Percentiles rank a stretch among this genome's conserved stretches.
Conservation (phyloP, 2,113 vertebrate species). For the Myotis davidii region DNA sequence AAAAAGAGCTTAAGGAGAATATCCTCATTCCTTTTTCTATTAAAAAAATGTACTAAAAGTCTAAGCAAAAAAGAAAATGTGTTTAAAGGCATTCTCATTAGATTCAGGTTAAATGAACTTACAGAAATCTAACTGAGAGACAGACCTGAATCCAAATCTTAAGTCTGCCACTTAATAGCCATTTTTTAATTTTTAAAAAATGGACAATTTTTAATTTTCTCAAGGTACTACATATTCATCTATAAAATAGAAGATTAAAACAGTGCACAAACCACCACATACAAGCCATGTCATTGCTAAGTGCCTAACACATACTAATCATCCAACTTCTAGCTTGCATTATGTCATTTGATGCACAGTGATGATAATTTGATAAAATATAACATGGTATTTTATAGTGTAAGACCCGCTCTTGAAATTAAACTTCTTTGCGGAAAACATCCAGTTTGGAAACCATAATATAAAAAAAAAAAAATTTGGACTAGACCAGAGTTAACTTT, state of each 20-base stretch:
- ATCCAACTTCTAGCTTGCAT: neutral
- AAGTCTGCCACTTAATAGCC: neutral
- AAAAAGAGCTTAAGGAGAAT: slow-evolving; percentile 70
- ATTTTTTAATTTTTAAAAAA: too few relatives aligned
- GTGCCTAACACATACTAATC: neutral
- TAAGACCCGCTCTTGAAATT: neutral
- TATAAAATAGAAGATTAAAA: neutral
- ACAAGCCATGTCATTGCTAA: neutral
- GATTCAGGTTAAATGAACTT: neutral
- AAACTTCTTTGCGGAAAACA: slow-evolving; percentile 14
- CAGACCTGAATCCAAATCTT: neutral
- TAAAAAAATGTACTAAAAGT: slow-evolving; percentile 41
- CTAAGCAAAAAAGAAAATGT: neutral
- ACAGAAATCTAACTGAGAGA: neutral
- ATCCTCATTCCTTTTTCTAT: slow-evolving; percentile 65
- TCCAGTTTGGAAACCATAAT: slow-evolving; percentile 1
- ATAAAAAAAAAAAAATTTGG: slow-evolving; percentile 13
- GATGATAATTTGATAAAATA: neutral
- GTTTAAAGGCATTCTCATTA: slow-evolving; percentile 12
- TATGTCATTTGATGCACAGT: neutral
- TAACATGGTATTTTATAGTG: neutral
- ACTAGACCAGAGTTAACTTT: slow-evolving; percentile 61
- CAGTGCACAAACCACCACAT: neutral
- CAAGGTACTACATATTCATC: neutral
- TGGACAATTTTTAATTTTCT: neutral